Base-by-base conservation (phyloP, 1,140 invertebrate genomes). In the Leguminivora glycinivorella region DNA sequence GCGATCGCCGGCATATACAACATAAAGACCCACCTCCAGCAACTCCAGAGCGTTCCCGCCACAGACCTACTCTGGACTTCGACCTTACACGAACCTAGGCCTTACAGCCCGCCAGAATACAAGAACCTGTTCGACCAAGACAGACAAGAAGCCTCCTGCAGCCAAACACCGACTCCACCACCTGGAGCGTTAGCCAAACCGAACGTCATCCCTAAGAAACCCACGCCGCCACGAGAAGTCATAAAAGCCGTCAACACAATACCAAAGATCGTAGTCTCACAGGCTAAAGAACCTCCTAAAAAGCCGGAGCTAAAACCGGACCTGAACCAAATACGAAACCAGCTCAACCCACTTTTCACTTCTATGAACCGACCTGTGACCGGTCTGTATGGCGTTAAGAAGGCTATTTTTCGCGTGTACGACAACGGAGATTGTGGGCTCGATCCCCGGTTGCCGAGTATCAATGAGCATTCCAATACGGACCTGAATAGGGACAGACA, bases 1-100 rank as follows among this genome's bases (percentile, higher is more conserved):
- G 34, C 81, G 0, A 69, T 83, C n/a, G 89, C 79, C 0, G 89
- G 89, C 69, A 87, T 91, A 14, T 89, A 87, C 75, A 89, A 90
- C 75, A 88, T 91, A 17, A 84, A 87, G 68, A 80, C 77, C 0
- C 89, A 89, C 58, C 70, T 85, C 2, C 83, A 82, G 19, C 86
- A 88, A 58, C 71, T 84, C 43, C 77, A 82, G 25, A 68, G 70
- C 0, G 74, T 77, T 0, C 72, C 86, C 0, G 83, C 81, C 19
- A 52, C 72, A 0, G 87, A 89, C 22, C 72, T 85, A 19, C 83
- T 91, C 5, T 91, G 89, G 89, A 80, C 85, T 0, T 67, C 81
- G 2, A 82, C 73, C 63, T 56, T 77, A 2, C 76, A 77, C 7
- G 87, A 89, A 29, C 75, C 84, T 0, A 68, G 85, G 6, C 85